phyloP scores from a whole-genome alignment of 2,113 vertebrate genomes.

The Panthera uncia region DNA sequence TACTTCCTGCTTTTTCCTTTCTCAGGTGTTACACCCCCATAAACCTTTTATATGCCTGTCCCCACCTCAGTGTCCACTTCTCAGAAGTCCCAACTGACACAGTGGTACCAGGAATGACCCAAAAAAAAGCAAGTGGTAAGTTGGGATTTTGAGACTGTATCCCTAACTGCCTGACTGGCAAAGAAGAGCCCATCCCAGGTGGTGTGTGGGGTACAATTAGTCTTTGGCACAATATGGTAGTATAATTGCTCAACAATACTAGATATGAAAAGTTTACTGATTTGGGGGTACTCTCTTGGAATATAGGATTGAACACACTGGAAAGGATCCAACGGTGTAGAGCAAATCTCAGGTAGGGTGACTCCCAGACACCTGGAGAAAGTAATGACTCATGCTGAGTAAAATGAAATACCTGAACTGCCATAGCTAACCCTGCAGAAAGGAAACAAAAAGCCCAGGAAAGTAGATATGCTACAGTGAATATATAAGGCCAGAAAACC shows the following conservation, averaged over 20 bases:
- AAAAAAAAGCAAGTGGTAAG: background rate
- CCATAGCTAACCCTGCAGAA: background rate
- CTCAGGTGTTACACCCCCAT: background rate
- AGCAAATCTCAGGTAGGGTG: background rate
- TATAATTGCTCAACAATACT: background rate
- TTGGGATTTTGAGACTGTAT: background rate
- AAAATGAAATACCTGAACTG: slow-evolving; percentile 19
- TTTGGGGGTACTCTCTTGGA: background rate
- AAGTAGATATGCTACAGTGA: background rate
- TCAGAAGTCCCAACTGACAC: background rate
- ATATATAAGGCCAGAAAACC: background rate
- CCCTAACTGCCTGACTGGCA: background rate
- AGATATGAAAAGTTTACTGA: background rate
- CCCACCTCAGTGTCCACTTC: background rate
- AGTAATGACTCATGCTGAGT: background rate
- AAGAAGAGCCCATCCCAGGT: background rate
- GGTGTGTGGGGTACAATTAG: background rate
- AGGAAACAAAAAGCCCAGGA: background rate
- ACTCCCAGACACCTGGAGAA: background rate
- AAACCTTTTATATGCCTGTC: background rate
- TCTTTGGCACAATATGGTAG: background rate
- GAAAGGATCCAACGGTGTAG: background rate
- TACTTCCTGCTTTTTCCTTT: background rate
- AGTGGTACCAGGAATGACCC: background rate
- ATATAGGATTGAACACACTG: background rate